Evolutionary conservation across 2,797 vertebrate genomes (phyloP).

Genomic region (Schizopygopsis pylzovi): DNA sequence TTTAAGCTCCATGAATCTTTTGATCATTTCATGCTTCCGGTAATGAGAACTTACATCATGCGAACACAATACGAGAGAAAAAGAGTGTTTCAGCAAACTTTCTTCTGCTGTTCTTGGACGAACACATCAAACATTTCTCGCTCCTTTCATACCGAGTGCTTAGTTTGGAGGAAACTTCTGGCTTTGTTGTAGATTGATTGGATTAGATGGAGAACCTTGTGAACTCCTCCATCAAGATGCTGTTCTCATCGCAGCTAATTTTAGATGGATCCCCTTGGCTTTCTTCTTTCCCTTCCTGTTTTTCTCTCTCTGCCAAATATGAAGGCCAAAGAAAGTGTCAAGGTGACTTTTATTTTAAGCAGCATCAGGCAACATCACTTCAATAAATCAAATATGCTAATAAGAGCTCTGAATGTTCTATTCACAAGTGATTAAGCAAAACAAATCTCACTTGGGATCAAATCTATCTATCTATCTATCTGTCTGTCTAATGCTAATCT

Average conservation of each 20-base stretch:
- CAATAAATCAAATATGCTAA: not conserved
- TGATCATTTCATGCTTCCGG: conserved; percentile 31
- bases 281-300: not conserved
- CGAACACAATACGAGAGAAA: not conserved
- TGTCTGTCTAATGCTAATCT: no score
- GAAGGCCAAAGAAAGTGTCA: conserved; percentile 14
- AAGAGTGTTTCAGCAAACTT: conserved; percentile 31
- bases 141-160: conserved; percentile 18
- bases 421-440: not conserved
- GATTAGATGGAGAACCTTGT: conserved; percentile 45
- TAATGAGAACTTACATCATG: conserved; percentile 28
- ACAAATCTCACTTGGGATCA: not conserved
- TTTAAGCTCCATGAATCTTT: not conserved
- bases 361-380: not conserved
- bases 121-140: conserved; percentile 35
- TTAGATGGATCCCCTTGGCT: conserved; percentile 26
- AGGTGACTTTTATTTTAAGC: conserved; percentile 26
- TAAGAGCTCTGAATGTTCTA: not conserved
- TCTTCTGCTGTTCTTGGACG: conserved; percentile 4
- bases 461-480: not conserved
- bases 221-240: conserved; percentile 16
- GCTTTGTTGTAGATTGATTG: conserved; percentile 52
- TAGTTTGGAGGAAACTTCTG: conserved; percentile 32
- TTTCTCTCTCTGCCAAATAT: not conserved
- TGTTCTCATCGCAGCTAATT: conserved; percentile 32